Base-by-base conservation (phyloP, 92 coral and sea anemone genomes). In the Parazoanthus atlanticus region DNA sequence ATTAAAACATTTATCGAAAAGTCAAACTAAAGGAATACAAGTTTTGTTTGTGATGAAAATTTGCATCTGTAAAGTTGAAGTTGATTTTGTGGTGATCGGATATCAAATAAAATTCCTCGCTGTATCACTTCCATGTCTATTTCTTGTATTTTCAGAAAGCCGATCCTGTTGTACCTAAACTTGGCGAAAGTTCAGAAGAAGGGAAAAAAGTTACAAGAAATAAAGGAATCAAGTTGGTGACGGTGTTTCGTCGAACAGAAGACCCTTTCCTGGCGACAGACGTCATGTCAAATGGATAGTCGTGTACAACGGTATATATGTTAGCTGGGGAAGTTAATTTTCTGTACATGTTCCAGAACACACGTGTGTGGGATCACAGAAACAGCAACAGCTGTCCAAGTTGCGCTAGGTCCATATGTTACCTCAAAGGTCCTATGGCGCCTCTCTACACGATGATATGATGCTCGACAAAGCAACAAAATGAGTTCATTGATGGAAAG, bases 121-220 rank as follows among this genome's bases (percentile, higher is more conserved):
- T 52, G 17, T 52, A 13, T 52, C 58, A 13, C 12, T 56, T 56
- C 66, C 7, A 19, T 13, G 25, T 32, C 52, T 66, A 12, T 81
- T 47, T 26, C 49, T 21, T 17, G 32, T 47, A n/a, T 65, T 67
- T 82, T 25, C 69, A 97, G 99, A 95, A 81, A 21, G 79, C 88
- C 21, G 99, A 97, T 80, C 93, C 93, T 7, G 93, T 97, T 13
- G 93, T 97, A 23, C 91, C 93, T 54, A 97, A 97, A 89, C 96
- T 97, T 40, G 94, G 93, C n/a, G 91, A 92, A 25, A 94, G 98
- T 85, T 89, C 98, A 21, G 99, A 97, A 74, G 99, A 97, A 82
- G 99, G 98, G 41, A 93, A 97, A 46, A 97, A 97, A 76, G 99
- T 97, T 16, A 97, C 99, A 3, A 86, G 99, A 85, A 97, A 97